Percentiles rank a stretch among this genome's conserved stretches.
Conservation (phyloP, 35 echinoderm and acorn worm species). For the Nesometra sesokonis region DNA sequence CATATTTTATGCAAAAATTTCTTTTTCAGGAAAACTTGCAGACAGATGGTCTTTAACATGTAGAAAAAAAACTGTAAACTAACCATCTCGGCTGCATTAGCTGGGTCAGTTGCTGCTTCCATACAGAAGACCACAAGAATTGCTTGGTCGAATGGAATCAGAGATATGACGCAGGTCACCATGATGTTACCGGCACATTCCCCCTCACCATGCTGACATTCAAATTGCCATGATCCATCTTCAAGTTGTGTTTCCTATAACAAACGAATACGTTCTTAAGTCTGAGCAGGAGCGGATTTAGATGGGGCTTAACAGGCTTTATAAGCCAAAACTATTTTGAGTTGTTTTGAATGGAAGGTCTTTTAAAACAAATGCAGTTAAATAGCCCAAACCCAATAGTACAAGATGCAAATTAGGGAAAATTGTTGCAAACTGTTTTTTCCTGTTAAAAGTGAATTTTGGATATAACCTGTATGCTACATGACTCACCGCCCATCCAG, state of each 20-base stretch:
- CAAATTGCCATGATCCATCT: constrained; percentile 2
- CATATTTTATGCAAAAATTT: too few relatives aligned
- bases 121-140: constrained; percentile 31
- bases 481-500: too few relatives aligned
- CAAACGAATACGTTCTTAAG: not conserved
- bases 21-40: too few relatives aligned
- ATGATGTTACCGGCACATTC: constrained; percentile 50
- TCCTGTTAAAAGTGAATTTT: too few relatives aligned
- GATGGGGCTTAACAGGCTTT: not conserved
- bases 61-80: not conserved
- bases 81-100: not conserved
- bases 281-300: not conserved
- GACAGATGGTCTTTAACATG: too few relatives aligned
- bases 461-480: too few relatives aligned
- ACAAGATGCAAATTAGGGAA: too few relatives aligned
- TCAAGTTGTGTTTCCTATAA: not conserved
- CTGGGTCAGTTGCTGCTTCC: constrained; percentile 4
- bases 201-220: constrained; percentile 37
- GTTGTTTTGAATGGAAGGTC: too few relatives aligned
- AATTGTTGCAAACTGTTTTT: too few relatives aligned
- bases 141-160: not conserved
- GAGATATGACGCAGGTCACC: constrained; percentile 21
- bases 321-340: not conserved
- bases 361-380: too few relatives aligned
- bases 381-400: too few relatives aligned